phyloP scores from a whole-genome alignment of 30 jellyfish, hydroid and myxozoan species.

The Hydractinia echinata region DNA sequence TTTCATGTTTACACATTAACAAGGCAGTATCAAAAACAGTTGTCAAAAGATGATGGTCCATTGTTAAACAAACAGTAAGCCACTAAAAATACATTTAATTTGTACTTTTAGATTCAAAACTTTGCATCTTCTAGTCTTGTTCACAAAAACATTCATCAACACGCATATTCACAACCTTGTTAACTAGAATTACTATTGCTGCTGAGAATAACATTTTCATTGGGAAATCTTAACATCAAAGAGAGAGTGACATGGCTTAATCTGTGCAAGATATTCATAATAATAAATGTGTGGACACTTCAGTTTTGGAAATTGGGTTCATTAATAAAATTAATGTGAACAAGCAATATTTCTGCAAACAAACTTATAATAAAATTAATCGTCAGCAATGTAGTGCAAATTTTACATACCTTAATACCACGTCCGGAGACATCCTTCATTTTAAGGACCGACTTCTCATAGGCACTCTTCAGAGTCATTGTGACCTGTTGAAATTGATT shows the following conservation, averaged over 20 bases:
- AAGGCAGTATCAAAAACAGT: conserved; percentile 50
- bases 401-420: conserved; percentile 56
- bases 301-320: no score
- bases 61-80: conserved; percentile 68
- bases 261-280: no score
- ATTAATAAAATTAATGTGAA: no score
- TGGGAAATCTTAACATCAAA: no score
- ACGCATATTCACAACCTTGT: no score
- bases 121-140: not conserved
- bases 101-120: not conserved
- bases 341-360: no score
- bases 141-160: not conserved
- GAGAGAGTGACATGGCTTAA: no score
- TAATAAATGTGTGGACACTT: no score
- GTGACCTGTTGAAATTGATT: conserved; percentile 54
- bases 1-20: conserved; percentile 44
- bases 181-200: no score
- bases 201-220: no score
- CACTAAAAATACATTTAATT: conserved; percentile 50
- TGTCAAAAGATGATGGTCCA: conserved; percentile 48
- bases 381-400: not conserved
- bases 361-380: no score
- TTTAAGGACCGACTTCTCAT: conserved; percentile 51
- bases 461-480: conserved; percentile 41
- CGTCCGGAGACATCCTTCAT: conserved; percentile 58